A percentile compares a stretch with the other conserved stretches of the same genome.
Evolutionary conservation across 2,797 vertebrate genomes (phyloP).

Genomic region (Fistularia tabacaria): DNA sequence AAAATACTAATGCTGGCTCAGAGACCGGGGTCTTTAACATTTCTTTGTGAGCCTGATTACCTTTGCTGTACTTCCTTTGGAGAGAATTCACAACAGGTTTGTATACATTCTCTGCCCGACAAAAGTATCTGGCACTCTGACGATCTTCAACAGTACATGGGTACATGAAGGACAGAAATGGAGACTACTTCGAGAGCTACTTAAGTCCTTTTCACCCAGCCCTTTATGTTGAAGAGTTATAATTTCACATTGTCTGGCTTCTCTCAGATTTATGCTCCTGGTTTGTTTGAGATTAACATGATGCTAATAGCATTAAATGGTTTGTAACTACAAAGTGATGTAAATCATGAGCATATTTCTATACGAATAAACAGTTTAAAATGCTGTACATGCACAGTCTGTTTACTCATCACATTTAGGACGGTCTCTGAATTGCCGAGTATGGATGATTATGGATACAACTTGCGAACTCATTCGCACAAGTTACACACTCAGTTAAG

Average conservation of each 20-base stretch:
- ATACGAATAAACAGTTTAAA: slow-evolving; percentile 77
- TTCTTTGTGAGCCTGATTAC: slow-evolving; percentile 54
- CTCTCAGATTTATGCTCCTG: slow-evolving; percentile 49
- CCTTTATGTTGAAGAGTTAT: slow-evolving; percentile 57
- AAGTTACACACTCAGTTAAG: too few species aligned
- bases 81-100: slow-evolving; percentile 71
- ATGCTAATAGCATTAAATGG: slow-evolving; percentile 72
- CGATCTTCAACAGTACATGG: slow-evolving; percentile 47
- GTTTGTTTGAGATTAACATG: slow-evolving; percentile 57
- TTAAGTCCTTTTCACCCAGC: neutral
- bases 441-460: too few species aligned
- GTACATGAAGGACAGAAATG: slow-evolving; percentile 46
- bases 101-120: slow-evolving; percentile 59
- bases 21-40: slow-evolving; percentile 37
- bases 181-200: slow-evolving; percentile 39
- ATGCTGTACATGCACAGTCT: slow-evolving; percentile 31
- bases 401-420: too few species aligned
- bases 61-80: slow-evolving; percentile 53
- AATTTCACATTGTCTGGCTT: slow-evolving; percentile 61
- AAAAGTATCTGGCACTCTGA: slow-evolving; percentile 34
- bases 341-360: slow-evolving; percentile 78
- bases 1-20: slow-evolving; percentile 34
- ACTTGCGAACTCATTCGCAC: too few species aligned
- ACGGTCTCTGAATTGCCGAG: too few species aligned
- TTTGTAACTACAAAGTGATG: slow-evolving; percentile 73